phyloP scores from a whole-genome alignment of 2,888 invertebrate genomes.

The Polyploca ridens region DNA sequence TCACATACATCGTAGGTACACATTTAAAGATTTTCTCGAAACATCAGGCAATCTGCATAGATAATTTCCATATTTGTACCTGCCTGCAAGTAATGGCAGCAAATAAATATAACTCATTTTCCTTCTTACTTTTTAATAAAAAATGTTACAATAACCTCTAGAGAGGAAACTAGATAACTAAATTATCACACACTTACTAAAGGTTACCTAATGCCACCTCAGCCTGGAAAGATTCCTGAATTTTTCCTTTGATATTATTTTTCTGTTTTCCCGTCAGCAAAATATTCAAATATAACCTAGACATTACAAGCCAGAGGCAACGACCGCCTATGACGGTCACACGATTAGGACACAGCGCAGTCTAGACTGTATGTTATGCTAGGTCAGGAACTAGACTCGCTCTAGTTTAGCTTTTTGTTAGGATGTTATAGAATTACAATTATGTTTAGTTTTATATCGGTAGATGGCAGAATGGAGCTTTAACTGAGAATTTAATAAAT shows the following conservation, averaged over 20 bases:
- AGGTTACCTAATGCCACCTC: too few species aligned
- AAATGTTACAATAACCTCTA: too few species aligned
- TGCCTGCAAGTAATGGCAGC: background rate
- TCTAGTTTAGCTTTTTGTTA: background rate
- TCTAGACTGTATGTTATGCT: constrained; percentile 3
- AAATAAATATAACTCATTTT: background rate
- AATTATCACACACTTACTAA: too few species aligned
- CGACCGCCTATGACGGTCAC: background rate
- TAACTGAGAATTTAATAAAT: background rate
- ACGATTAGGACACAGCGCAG: constrained; percentile 7
- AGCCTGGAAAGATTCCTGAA: too few species aligned
- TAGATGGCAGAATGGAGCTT: background rate
- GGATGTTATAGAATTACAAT: background rate
- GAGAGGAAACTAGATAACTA: too few species aligned
- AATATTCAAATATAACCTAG: too few species aligned
- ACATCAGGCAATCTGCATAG: background rate
- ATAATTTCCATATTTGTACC: background rate
- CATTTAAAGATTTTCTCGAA: background rate
- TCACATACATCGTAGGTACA: too few species aligned
- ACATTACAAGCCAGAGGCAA: too few species aligned
- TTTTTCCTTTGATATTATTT: too few species aligned
- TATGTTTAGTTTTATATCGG: background rate
- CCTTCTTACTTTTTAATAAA: background rate
- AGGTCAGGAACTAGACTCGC: background rate
- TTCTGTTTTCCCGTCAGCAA: too few species aligned